Evolutionary conservation across 35 echinoderm and acorn worm genomes (phyloP).

Genomic region (Heliocidaris erythrogramma): DNA sequence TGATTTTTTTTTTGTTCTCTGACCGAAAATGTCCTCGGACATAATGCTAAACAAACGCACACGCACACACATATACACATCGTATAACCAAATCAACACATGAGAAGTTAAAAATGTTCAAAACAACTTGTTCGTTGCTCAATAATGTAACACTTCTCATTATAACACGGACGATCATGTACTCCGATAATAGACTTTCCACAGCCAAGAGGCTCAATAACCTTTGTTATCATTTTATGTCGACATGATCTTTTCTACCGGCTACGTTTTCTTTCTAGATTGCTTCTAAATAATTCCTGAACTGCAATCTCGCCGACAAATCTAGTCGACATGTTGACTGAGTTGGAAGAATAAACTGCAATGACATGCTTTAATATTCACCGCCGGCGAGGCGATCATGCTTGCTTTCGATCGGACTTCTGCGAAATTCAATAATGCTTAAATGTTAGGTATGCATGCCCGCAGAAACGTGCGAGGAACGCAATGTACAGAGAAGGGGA

Average conservation of each 20-base stretch:
- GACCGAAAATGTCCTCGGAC: too few relatives aligned
- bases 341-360: neutral
- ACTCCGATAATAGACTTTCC: neutral
- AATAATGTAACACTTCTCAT: neutral
- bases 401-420: neutral
- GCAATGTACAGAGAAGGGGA: neutral
- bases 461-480: neutral
- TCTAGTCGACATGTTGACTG: neutral
- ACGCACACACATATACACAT: too few relatives aligned
- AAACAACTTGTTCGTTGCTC: neutral
- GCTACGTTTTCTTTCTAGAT: neutral
- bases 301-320: constrained; percentile 7
- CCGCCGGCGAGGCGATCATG: neutral
- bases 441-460: neutral
- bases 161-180: neutral
- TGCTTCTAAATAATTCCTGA: constrained; percentile 18
- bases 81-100: too few relatives aligned
- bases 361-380: neutral
- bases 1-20: too few relatives aligned
- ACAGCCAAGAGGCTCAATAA: neutral
- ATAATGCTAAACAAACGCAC: too few relatives aligned
- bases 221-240: neutral
- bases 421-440: neutral
- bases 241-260: neutral
- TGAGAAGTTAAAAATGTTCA: neutral